phyloP scores from a whole-genome alignment of 64 coral and sea anemone genomes.

The Orbicella faveolata region DNA sequence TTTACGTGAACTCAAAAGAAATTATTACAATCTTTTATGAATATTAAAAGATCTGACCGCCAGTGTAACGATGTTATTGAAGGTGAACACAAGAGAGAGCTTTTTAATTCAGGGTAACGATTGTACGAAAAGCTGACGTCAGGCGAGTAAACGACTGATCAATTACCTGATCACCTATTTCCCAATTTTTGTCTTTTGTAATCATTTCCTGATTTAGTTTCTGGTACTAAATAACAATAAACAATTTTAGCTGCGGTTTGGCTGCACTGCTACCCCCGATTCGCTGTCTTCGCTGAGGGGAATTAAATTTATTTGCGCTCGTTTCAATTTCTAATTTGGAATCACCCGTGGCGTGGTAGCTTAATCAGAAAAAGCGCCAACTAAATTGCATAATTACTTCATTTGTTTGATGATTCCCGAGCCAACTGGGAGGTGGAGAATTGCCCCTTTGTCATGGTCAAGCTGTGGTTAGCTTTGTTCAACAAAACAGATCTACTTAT shows the following conservation, averaged over 20 bases:
- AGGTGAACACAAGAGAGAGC: not conserved
- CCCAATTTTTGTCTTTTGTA: not conserved
- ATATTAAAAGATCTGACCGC: not conserved
- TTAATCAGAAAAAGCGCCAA: conserved; percentile 33
- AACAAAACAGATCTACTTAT: not conserved
- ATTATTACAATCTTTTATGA: not conserved
- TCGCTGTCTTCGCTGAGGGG: not conserved
- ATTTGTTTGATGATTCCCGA: conserved; percentile 12
- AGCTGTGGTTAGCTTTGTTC: conserved; percentile 19
- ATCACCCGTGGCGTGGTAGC: conserved; percentile 3
- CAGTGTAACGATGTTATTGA: not conserved
- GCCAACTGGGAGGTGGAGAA: not conserved
- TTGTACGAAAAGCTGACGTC: conserved; percentile 3
- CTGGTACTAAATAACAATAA: not conserved
- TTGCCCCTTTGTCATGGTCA: not conserved
- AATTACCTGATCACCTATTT: not conserved
- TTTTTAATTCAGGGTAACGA: not conserved
- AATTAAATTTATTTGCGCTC: not conserved
- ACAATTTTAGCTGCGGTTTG: not conserved
- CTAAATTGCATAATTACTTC: conserved; percentile 25
- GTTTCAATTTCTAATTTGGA: conserved; percentile 15
- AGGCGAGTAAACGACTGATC: not conserved
- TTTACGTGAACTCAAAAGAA: not conserved
- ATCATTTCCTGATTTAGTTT: not conserved
- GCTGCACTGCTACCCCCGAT: not conserved